These are phyloP conservation scores for Marcusenius ussheri DNA, from an alignment of 2,113 vertebrate species.

Conservation along the genomic window DNA sequence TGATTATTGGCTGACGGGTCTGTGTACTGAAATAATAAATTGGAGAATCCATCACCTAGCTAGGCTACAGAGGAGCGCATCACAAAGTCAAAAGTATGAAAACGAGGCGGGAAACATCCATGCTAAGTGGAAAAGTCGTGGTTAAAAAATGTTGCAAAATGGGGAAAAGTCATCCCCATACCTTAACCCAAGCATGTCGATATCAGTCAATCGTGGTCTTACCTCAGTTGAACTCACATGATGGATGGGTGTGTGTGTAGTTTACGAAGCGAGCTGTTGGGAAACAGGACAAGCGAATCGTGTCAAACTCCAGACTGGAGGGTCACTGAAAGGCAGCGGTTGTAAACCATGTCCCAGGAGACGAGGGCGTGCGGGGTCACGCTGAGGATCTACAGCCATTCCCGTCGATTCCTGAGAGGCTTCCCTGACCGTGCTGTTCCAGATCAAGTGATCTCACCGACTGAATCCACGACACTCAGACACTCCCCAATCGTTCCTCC, in stretches of 20 bases:
- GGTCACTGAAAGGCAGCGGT: not conserved
- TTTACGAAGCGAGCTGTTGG: not conserved
- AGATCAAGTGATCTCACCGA: not conserved
- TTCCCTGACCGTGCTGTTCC: not conserved
- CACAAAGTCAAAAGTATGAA: not conserved
- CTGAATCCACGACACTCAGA: not conserved
- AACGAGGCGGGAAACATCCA: not conserved
- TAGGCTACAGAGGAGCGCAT: not conserved
- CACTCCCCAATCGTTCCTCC: not conserved
- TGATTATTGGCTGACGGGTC: not conserved
- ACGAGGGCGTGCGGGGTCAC: not conserved
- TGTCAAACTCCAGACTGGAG: not conserved
- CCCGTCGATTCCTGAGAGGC: not conserved
- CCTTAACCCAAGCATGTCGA: not conserved
- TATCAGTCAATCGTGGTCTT: not conserved
- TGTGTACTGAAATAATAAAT: not conserved
- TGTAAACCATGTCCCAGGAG: not conserved
- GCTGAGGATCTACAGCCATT: not conserved
- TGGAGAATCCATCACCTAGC: not conserved
- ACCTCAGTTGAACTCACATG: constrained; percentile 8
- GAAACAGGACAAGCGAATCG: not conserved
- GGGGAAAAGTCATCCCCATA: not conserved
- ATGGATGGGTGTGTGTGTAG: no score
- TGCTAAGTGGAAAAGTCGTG: not conserved
- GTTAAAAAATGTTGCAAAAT: not conserved